A percentile compares a stretch with the other conserved stretches of the same genome.
Evolutionary conservation across 2,888 invertebrate species (phyloP).

Genomic region (Adineta ricciae): DNA sequence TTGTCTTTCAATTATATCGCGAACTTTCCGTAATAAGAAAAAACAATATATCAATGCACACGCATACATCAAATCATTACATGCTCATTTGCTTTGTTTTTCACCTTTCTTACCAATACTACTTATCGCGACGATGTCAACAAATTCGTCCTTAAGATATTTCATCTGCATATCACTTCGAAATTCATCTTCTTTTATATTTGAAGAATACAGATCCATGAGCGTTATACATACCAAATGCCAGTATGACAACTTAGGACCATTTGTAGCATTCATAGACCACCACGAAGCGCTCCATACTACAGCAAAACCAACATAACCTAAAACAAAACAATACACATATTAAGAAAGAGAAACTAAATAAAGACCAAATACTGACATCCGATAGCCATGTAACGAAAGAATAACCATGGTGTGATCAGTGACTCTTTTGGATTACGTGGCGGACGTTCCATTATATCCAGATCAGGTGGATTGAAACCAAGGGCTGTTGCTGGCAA

Average conservation of each 20-base stretch:
- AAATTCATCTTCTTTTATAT: too few species aligned
- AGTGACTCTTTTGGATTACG: constrained; percentile 91
- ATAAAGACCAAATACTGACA: constrained; percentile 40
- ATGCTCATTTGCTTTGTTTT: background rate
- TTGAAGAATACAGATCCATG: too few species aligned
- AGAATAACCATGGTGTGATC: constrained; percentile 99
- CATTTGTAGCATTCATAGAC: background rate
- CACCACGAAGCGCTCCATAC: background rate
- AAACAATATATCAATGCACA: background rate
- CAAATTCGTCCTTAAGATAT: background rate
- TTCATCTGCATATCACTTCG: background rate
- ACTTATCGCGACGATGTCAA: background rate
- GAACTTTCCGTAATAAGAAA: background rate
- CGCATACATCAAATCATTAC: background rate
- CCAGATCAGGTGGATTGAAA: constrained; percentile 98
- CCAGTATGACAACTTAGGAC: background rate
- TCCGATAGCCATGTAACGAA: constrained; percentile 72
- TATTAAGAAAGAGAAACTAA: background rate
- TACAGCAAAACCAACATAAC: background rate
- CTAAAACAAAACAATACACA: background rate
- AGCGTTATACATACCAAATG: background rate
- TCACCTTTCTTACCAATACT: background rate
- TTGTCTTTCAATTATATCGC: background rate
- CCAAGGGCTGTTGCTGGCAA: constrained; percentile 98
- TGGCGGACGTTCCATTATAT: constrained; percentile 98